Base-by-base conservation (phyloP, 2,113 vertebrate genomes). In the Tupaia chinensis region DNA sequence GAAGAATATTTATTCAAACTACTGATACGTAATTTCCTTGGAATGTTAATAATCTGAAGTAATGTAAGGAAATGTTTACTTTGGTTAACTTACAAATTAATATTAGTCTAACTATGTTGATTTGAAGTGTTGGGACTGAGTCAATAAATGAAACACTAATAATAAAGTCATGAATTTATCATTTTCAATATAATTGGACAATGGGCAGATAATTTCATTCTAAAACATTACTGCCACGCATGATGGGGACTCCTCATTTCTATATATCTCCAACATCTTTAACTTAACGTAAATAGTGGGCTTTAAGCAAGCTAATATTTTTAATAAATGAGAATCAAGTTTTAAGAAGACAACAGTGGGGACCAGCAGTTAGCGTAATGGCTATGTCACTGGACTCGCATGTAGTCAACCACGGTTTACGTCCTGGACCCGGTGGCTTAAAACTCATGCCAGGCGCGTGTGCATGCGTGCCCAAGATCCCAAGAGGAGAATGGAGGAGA, bases 71-170 rank as follows among this genome's bases (percentile, higher is more conserved):
- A 93, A 91, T 69, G 29, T 87, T 95, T 94, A 80, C 12, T 85
- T 91, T 87, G 29, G 34, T 87, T n/a, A 69, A 69, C 25, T 95
- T 80, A 66, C 60, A 93, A 80, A 11, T 88, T 95, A 88, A 70
- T 77, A 72, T 82, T 90, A 86, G 84, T 91, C 53, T 83, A 95
- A 93, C 22, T 78, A 32, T 61, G 17, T 79, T 83, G 72, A 93
- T 79, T 73, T 73, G 10, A 74, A 74, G 23, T 85, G 32, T 84
- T 80, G 61, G 88, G 79, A 96, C 72, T 74, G 25, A 88, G 34
- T 63, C 66, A 95, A 44, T 91, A 84, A 91, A 94, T 83, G 16
- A 91, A 95, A 74, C 70, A 80, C 91, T 78, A 88, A 66, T 87
- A 15, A 69, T 84, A 66, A 94, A 73, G 60, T 91, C 91, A 95